Evolutionary conservation across 2,113 vertebrate species (phyloP).

Genomic region (Sphaerodactylus townsendi): DNA sequence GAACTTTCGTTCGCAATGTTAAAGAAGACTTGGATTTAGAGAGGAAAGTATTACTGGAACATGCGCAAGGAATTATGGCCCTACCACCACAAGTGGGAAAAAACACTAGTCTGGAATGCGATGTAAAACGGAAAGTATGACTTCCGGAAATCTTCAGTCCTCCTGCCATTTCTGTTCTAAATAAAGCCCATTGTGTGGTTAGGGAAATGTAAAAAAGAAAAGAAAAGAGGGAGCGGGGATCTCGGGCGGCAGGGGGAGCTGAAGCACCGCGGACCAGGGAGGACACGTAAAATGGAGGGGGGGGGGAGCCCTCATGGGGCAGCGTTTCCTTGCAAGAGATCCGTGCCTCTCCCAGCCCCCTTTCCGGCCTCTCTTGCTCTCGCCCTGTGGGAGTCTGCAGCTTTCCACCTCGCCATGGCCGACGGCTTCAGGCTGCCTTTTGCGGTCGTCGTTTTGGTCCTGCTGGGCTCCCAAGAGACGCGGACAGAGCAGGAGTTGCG

Average conservation of each 20-base stretch:
- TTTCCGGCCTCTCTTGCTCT: neutral
- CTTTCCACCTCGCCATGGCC: neutral
- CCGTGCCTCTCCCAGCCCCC: neutral
- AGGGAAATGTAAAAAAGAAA: neutral
- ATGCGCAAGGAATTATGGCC: neutral
- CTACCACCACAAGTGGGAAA: too few species aligned
- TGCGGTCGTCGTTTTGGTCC: neutral
- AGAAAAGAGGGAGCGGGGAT: neutral
- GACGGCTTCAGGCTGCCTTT: neutral
- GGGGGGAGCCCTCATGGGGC: too few species aligned
- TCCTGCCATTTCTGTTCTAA: neutral
- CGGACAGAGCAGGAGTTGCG: slow-evolving; percentile 41
- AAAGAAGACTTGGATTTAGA: too few species aligned
- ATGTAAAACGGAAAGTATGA: too few species aligned
- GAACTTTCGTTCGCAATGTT: too few species aligned
- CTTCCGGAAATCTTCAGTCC: neutral
- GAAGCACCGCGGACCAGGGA: neutral
- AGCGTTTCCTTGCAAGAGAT: neutral
- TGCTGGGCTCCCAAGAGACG: neutral
- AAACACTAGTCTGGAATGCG: too few species aligned
- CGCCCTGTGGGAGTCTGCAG: neutral
- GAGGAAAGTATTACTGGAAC: neutral
- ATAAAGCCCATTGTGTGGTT: neutral
- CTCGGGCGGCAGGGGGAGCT: neutral
- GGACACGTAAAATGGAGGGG: neutral